Percentiles rank a stretch among this genome's conserved stretches.
Conservation (phyloP, 2,888 invertebrate species). For the Diplazon laetatorius region DNA sequence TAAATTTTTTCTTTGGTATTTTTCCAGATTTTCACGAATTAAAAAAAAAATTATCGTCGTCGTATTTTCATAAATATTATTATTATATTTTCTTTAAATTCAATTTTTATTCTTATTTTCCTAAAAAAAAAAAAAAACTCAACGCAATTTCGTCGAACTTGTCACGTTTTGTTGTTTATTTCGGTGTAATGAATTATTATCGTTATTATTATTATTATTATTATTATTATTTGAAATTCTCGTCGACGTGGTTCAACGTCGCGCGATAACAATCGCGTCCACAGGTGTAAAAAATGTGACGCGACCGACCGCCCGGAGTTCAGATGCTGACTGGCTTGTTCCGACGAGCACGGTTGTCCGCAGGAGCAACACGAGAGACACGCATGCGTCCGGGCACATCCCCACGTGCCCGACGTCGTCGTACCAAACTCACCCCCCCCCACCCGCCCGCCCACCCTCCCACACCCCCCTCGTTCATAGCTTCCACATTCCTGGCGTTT, state of each 20-base stretch:
- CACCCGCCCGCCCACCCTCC: no score
- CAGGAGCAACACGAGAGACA: conserved; percentile 77
- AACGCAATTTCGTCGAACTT: no score
- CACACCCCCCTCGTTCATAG: conserved; percentile 17
- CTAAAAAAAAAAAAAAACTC: no score
- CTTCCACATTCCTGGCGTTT: conserved; percentile 41
- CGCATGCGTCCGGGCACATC: conserved; percentile 78
- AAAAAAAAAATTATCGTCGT: no score
- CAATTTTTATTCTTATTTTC: no score
- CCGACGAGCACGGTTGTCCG: conserved; percentile 70
- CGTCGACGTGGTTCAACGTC: neutral
- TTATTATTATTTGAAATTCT: no score
- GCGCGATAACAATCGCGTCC: conserved; percentile 27
- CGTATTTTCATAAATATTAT: no score
- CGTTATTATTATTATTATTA: no score
- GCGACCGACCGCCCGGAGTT: conserved; percentile 76
- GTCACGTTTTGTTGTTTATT: no score
- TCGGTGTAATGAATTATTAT: no score
- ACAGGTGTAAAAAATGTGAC: conserved; percentile 71
- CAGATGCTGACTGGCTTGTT: conserved; percentile 79
- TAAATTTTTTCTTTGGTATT: neutral
- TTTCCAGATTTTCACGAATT: conserved; percentile 17
- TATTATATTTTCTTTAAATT: no score
- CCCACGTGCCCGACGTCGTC: conserved; percentile 77
- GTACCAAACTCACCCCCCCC: conserved; percentile 69